Evolutionary conservation across 2,113 vertebrate genomes (phyloP), one percentile per base, ranked within the genome.

Genomic region (Butorides virescens): DNA sequence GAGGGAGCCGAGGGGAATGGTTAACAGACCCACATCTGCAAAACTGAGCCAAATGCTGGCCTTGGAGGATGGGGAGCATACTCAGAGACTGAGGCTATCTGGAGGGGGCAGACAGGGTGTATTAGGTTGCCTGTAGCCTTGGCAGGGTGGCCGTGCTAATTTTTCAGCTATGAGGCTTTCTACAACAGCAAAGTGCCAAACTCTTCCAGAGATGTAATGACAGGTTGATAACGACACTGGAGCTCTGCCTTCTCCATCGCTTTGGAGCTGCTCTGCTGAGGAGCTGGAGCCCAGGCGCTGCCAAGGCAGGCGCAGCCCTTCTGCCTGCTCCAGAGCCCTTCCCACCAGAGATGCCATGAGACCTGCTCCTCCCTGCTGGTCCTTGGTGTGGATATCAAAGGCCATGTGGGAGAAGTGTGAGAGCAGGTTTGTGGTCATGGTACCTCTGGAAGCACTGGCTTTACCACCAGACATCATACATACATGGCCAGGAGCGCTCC

Each of bases 11-110:
- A 83, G 32, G 11, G 72, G 59, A 92, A 92, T 83, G 63, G 83
- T 92, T 95, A 91, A 81, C 86, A 96, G 95, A 90, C 75, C 82
- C 72, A 68, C 70, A 71, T 91, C 88, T 96, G 75, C 88, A 93
- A 76, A 92, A 87, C 90, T 70, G 55, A 89, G 83, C 91, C 78
- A 83, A 84, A 63, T 0, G 3, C 81, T 93, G 88, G 92, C 78
- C 65, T 74, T 90, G 79, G 44, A 94, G 59, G n/a, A 73, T 92
- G 65, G 47, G 79, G 76, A 88, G 44, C 86, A 78, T 81, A 88
- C 65, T 78, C 55, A 3, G 83, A 83, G 73, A 39, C 91, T 93
- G 90, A 92, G 88, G 72, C 76, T 95, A 78, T 92, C 83, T 84
- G 61, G 44, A 93, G 29, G 13, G 88, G 72, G 59, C 82, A 95